Conservation (phyloP, 2,113 vertebrate species). For the Pleuronectes platessa region DNA sequence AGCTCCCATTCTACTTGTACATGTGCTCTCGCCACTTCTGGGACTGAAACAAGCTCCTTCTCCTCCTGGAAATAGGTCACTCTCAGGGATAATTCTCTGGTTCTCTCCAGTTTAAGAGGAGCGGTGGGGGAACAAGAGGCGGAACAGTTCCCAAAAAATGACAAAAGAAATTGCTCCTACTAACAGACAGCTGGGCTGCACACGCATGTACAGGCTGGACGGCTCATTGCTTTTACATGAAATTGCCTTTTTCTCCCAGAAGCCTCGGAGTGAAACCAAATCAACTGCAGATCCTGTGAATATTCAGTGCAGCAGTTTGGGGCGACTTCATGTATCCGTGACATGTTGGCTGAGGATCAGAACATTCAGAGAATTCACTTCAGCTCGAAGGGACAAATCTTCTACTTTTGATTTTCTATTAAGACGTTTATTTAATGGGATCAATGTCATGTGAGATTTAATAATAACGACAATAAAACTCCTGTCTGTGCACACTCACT, state of each 20-base stretch:
- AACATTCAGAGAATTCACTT: conserved; percentile 47
- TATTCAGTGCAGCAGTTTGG: conserved; percentile 26
- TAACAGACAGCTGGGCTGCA: conserved; percentile 34
- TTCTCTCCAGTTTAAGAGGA: conserved; percentile 24
- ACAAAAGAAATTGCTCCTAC: conserved; percentile 23
- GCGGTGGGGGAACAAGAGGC: neutral
- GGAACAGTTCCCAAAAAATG: neutral
- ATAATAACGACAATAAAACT: conserved; percentile 36
- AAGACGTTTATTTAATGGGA: conserved; percentile 58
- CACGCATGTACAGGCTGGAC: conserved; percentile 11
- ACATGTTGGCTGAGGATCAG: conserved; percentile 49
- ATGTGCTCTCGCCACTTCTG: conserved; percentile 29
- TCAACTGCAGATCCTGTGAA: conserved; percentile 49
- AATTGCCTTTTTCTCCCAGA: conserved; percentile 11
- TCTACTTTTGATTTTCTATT: conserved; percentile 58
- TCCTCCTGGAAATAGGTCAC: conserved; percentile 37
- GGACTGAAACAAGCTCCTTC: conserved; percentile 57
- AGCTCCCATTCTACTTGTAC: conserved; percentile 36
- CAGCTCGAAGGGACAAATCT: conserved; percentile 48
- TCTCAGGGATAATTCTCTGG: conserved; percentile 40
- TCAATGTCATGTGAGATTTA: conserved; percentile 46
- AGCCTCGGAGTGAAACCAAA: conserved; percentile 32
- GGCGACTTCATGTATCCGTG: conserved; percentile 31
- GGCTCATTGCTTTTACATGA: conserved; percentile 19
- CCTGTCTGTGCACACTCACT: neutral